phyloP scores from a whole-genome alignment of 2,888 invertebrate species.

The Trichogramma dendrolimi region DNA sequence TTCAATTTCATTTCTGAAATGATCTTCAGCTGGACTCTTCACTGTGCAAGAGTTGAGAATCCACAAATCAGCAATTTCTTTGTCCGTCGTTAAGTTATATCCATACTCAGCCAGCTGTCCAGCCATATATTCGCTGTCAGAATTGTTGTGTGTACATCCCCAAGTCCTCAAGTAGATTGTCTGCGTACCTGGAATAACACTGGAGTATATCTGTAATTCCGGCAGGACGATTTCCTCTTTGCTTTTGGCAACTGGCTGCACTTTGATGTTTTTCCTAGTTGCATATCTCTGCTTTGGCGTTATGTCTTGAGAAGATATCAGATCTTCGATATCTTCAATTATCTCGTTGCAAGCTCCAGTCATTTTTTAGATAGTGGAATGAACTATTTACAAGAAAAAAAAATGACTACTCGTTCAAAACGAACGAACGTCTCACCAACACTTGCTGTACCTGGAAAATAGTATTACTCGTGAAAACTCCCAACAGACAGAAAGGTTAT shows the following conservation, averaged over 20 bases:
- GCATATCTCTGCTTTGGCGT: constrained; percentile 75
- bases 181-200: constrained; percentile 63
- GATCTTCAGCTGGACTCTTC: constrained; percentile 94
- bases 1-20: constrained; percentile 86
- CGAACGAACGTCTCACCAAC: too few species aligned
- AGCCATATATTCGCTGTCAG: constrained; percentile 98
- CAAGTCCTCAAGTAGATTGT: constrained; percentile 74
- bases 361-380: constrained; percentile 47
- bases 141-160: constrained; percentile 98
- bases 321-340: constrained; percentile 80
- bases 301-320: constrained; percentile 75
- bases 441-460: too few species aligned
- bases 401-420: too few species aligned
- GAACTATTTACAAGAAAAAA: too few species aligned
- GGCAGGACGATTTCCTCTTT: constrained; percentile 34
- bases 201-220: constrained; percentile 37
- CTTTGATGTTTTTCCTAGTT: constrained; percentile 66
- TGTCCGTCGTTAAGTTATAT: constrained; percentile 77
- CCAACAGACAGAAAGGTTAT: too few species aligned
- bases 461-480: too few species aligned
- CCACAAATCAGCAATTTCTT: constrained; percentile 85
- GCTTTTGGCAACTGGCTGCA: constrained; percentile 61
- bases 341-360: constrained; percentile 63
- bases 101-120: constrained; percentile 87
- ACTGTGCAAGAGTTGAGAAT: constrained; percentile 96